These are phyloP conservation scores for Tanytarsus gracilentus DNA, from an alignment of 2,888 invertebrate species.

Conservation along the genomic window DNA sequence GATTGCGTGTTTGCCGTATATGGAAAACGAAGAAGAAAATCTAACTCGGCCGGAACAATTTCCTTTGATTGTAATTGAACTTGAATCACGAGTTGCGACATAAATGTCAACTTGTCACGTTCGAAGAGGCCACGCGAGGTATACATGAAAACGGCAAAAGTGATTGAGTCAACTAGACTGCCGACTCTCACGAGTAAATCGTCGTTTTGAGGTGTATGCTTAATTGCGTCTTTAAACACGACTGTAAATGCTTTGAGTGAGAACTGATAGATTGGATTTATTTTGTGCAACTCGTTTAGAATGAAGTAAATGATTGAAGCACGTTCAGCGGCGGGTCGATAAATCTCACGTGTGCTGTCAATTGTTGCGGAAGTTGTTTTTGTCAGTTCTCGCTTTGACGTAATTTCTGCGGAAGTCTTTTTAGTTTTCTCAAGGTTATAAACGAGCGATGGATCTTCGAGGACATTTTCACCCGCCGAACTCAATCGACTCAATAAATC, in stretches of 20 bases:
- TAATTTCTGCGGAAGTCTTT: slow-evolving; percentile 91
- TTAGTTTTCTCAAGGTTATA: slow-evolving; percentile 96
- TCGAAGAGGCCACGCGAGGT: slow-evolving; percentile 91
- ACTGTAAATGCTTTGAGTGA: slow-evolving; percentile 94
- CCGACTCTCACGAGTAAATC: slow-evolving; percentile 69
- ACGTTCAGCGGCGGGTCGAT: slow-evolving; percentile 69
- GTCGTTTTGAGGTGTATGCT: slow-evolving; percentile 66
- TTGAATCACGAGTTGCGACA: slow-evolving; percentile 94
- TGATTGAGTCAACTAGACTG: slow-evolving; percentile 89
- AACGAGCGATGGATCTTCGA: slow-evolving; percentile 89
- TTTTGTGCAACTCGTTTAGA: slow-evolving; percentile 87
- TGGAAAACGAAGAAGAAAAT: slow-evolving; percentile 88
- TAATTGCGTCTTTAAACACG: slow-evolving; percentile 95
- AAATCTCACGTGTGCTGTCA: slow-evolving; percentile 84
- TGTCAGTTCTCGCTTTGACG: slow-evolving; percentile 81
- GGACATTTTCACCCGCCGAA: slow-evolving; percentile 84
- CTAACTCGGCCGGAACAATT: slow-evolving; percentile 74
- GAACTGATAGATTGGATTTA: slow-evolving; percentile 95
- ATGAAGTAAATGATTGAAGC: slow-evolving; percentile 93
- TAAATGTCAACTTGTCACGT: slow-evolving; percentile 92
- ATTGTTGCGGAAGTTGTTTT: no score
- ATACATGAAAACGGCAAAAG: slow-evolving; percentile 89
- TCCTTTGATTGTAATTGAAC: slow-evolving; percentile 80
- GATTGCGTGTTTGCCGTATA: slow-evolving; percentile 77
- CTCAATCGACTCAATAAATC: slow-evolving; percentile 82